These are phyloP conservation scores for Kryptolebias marmoratus DNA, from an alignment of 2,113 vertebrate species.

Conservation along the genomic window DNA sequence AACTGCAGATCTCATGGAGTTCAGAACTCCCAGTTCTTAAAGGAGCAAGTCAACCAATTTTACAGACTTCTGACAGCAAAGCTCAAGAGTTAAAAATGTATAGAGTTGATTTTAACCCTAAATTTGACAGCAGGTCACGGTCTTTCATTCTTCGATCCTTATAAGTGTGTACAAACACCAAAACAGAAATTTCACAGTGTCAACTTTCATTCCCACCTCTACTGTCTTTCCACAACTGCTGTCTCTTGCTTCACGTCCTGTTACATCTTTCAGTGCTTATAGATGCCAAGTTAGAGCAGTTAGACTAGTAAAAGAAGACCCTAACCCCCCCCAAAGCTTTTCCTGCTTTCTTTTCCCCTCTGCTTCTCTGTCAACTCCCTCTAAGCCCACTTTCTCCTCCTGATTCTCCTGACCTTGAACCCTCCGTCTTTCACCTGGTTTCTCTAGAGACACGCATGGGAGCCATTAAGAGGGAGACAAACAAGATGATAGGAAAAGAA, in stretches of 20 bases:
- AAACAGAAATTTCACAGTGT: slow-evolving; percentile 41
- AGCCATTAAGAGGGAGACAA: slow-evolving; percentile 23
- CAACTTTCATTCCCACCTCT: slow-evolving; percentile 68
- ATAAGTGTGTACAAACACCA: slow-evolving; percentile 6
- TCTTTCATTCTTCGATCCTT: too few relatives aligned
- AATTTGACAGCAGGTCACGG: too few relatives aligned
- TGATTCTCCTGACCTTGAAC: slow-evolving; percentile 59
- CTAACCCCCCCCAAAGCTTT: slow-evolving; percentile 68
- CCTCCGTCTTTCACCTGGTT: slow-evolving; percentile 45
- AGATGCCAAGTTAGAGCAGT: slow-evolving; percentile 68
- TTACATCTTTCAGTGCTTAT: slow-evolving; percentile 61
- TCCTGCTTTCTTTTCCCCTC: slow-evolving; percentile 29
- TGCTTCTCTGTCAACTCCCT: slow-evolving; percentile 11
- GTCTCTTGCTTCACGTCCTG: slow-evolving; percentile 39
- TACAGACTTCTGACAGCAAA: background rate
- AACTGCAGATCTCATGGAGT: slow-evolving; percentile 56
- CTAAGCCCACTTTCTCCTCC: slow-evolving; percentile 3
- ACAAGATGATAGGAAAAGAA: slow-evolving; percentile 44
- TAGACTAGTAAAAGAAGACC: slow-evolving; percentile 67
- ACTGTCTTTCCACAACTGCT: slow-evolving; percentile 52
- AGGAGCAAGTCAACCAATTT: slow-evolving; percentile 26
- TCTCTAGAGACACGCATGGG: slow-evolving; percentile 41
- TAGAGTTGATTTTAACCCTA: background rate
- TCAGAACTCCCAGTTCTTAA: slow-evolving; percentile 40
- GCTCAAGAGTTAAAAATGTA: background rate